Evolutionary conservation across 2,888 invertebrate genomes (phyloP), one percentile per base, ranked within the genome.

Genomic region (Drosophila aldrichi): DNA sequence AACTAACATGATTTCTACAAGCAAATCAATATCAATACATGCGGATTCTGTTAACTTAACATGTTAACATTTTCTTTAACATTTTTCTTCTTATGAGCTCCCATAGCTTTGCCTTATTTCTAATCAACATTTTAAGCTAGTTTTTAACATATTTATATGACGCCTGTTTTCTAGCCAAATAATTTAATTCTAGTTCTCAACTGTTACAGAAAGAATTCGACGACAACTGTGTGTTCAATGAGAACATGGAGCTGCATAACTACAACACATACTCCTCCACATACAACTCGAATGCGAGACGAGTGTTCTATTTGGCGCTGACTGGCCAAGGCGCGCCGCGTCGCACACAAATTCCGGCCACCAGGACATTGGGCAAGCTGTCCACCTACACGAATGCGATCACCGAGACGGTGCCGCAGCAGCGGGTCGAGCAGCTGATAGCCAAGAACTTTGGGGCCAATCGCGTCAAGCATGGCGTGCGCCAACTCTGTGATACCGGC

Each of bases 161-260:
- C 52, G 14, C 65, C 71, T 76, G 49, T 41, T 36, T 63, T 84
- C 80, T 88, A 89, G 88, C 83, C 89, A 84, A 90, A 80, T 90
- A 85, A 90, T 88, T 84, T 88, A 90, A 85, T 83, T 69, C 67
- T 84, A 90, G 91, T 76, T 84, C 60, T 77, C 66, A 83, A 85
- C 94, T 95, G 94, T 96, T 96, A 90, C 96, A 97, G 97, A 96
- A 95, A 94, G 96, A 96, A 93, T 96, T 96, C 94, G 95, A 95
- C 92, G 95, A 96, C 92, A 96, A 96, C 91, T 97, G 97, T 94
- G 95, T 97, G 92, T 97, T 97, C 95, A 96, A 96, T 94, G 97
- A 97, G 94, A 96, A 95, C 92, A 95, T 97, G 93, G 97, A 96
- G 93, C 95, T 96, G 93, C 96, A 97, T 93, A 95, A 96, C 93